Conservation (phyloP, 2,113 vertebrate species). For the Chaetodon trifascialis region DNA sequence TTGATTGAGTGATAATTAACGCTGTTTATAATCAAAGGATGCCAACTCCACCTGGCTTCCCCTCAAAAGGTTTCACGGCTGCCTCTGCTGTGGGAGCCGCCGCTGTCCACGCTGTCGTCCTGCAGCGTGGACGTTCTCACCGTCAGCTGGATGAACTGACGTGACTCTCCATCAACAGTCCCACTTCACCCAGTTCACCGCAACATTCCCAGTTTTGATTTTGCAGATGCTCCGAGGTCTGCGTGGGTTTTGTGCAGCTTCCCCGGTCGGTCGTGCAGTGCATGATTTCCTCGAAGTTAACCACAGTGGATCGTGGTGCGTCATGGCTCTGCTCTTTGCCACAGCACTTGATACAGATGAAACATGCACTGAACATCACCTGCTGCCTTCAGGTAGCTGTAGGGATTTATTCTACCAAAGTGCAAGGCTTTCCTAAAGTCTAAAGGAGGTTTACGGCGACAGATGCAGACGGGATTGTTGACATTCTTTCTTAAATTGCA, state of each 20-base stretch:
- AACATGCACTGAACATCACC: conserved; percentile 22
- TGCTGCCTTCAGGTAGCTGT: conserved; percentile 26
- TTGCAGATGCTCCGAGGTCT: background rate
- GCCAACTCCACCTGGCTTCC: conserved; percentile 23
- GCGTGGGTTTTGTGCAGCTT: background rate
- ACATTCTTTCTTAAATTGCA: background rate
- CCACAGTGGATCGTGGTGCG: conserved; percentile 11
- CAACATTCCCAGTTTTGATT: background rate
- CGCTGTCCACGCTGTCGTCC: background rate
- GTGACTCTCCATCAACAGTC: background rate
- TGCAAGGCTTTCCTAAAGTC: conserved; percentile 9
- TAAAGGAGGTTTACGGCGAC: conserved; percentile 12
- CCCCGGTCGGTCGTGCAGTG: background rate
- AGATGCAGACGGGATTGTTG: background rate
- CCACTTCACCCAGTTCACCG: background rate
- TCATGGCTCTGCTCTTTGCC: conserved; percentile 21
- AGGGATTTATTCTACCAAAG: conserved; percentile 23
- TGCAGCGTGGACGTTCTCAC: background rate
- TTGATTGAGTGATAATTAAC: conserved; percentile 40
- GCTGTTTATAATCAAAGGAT: conserved; percentile 34
- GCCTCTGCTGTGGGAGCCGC: conserved; percentile 18
- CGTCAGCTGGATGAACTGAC: conserved; percentile 1
- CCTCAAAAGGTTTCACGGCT: conserved; percentile 25
- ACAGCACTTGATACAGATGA: background rate
- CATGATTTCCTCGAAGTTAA: conserved; percentile 39